Conservation (phyloP, 2,888 invertebrate species). For the Bombyx huttoni region DNA sequence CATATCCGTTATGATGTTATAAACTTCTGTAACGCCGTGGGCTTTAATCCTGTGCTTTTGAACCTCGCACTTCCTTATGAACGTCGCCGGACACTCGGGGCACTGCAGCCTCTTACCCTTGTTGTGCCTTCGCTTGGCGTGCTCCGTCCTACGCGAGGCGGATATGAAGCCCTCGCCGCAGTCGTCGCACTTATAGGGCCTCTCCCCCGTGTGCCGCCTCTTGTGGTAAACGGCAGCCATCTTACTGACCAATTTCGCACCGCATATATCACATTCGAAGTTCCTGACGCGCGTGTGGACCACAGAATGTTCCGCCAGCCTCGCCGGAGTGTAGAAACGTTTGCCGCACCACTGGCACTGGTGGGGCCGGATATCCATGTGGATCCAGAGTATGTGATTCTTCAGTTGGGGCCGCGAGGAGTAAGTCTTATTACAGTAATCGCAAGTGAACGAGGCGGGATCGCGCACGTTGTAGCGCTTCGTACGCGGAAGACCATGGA, state of each 20-base stretch:
- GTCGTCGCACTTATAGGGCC: constrained; percentile 52
- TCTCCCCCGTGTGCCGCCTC: constrained; percentile 58
- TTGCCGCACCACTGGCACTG: constrained; percentile 67
- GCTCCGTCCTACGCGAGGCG: constrained; percentile 50
- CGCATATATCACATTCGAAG: constrained; percentile 67
- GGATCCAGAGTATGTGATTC: constrained; percentile 65
- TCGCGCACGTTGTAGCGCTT: constrained; percentile 49
- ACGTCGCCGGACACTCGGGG: constrained; percentile 30
- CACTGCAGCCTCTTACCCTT: constrained; percentile 39
- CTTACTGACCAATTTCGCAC: constrained; percentile 51
- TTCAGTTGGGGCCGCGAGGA: constrained; percentile 47
- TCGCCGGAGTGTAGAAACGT: constrained; percentile 61
- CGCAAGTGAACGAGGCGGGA: constrained; percentile 49
- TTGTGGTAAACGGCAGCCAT: constrained; percentile 62
- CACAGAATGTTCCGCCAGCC: constrained; percentile 62
- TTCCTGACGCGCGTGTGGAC: constrained; percentile 67
- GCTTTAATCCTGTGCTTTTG: constrained; percentile 39
- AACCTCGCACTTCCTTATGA: constrained; percentile 41
- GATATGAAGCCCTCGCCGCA: constrained; percentile 57
- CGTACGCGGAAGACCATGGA: constrained; percentile 27
- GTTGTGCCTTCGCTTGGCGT: constrained; percentile 52
- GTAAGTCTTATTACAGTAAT: constrained; percentile 49
- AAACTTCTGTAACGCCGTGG: constrained; percentile 13
- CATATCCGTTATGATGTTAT: not conserved
- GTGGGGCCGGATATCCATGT: constrained; percentile 56